Evolutionary conservation across 1,140 invertebrate genomes (phyloP), one percentile per base, ranked within the genome.

Genomic region (Bradynema listronoti): DNA sequence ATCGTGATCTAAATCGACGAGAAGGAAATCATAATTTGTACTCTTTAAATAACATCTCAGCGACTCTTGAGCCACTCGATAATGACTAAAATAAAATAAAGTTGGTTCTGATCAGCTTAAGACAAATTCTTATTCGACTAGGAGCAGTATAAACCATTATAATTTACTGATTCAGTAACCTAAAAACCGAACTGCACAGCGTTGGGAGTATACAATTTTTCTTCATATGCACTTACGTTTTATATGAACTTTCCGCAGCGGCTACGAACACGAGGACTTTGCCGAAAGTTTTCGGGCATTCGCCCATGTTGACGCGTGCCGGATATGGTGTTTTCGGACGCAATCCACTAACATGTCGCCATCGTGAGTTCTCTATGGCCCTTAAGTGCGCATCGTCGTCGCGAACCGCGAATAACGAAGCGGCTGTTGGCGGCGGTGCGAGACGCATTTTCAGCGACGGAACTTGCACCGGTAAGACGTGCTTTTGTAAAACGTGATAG

Each of bases 1-100:
- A 39, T 75, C 75, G 34, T 72, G 53, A 54, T 75, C 66, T 7
- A 75, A 50, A 59, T 77, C 70, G 22, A 76, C 65, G 11, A 75
- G 52, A 14, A 39, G 58, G 39, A 73, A 58, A 4, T 63, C 66
- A 42, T 75, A 75, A 50, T 75, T 76, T 5, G 60, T 62, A 1
- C 42, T 53, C 36, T 69, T 70, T 25, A 75, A 55, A 52, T 78
- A 75, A 41, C 73, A 75, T 36, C 73, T 52, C n/a, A 78, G 54
- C 1, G 75, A 68, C 25, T 72, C 54, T 49, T 78, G 75, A 1
- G 73, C 73, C 3, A 75, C 72, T 36, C 45, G 45, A 29, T 75
- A 75, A 33, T 68, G 60, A 4, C 73, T 76, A 30, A 57, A 73
- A 72, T 25, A 19, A 56, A 32, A 34, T n/a, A 29, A 22, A 22